phyloP scores from a whole-genome alignment of 2,113 vertebrate genomes.

The Anas platyrhynchos region DNA sequence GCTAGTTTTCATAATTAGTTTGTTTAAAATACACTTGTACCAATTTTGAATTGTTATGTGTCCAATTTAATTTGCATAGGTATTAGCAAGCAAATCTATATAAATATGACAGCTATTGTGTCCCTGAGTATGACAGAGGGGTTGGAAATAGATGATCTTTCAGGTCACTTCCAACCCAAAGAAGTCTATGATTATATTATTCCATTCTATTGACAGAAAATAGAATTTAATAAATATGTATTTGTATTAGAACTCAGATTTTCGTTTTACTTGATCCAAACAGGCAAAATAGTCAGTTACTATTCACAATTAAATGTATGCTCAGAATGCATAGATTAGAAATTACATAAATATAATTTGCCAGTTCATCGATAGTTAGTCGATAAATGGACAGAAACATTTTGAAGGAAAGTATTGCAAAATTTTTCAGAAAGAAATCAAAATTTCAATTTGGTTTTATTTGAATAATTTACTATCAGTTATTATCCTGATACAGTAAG shows the following conservation, averaged over 20 bases:
- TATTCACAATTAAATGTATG: background rate
- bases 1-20: background rate
- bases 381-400: background rate
- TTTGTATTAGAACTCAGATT: background rate
- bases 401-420: background rate
- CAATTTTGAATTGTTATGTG: background rate
- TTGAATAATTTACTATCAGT: background rate
- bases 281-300: background rate
- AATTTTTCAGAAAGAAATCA: background rate
- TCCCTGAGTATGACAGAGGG: no score
- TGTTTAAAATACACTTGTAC: background rate
- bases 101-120: background rate
- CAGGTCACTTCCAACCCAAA: no score
- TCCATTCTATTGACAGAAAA: background rate
- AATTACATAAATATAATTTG: background rate
- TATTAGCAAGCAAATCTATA: background rate
- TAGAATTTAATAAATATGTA: background rate
- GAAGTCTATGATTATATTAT: no score
- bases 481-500: background rate
- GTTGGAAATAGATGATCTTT: no score
- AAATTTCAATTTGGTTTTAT: accelerated
- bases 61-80: background rate
- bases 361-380: background rate
- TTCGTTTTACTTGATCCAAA: background rate
- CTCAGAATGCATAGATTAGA: background rate